Conservation (phyloP, 2,113 vertebrate species). For the Myotis lucifugus region DNA sequence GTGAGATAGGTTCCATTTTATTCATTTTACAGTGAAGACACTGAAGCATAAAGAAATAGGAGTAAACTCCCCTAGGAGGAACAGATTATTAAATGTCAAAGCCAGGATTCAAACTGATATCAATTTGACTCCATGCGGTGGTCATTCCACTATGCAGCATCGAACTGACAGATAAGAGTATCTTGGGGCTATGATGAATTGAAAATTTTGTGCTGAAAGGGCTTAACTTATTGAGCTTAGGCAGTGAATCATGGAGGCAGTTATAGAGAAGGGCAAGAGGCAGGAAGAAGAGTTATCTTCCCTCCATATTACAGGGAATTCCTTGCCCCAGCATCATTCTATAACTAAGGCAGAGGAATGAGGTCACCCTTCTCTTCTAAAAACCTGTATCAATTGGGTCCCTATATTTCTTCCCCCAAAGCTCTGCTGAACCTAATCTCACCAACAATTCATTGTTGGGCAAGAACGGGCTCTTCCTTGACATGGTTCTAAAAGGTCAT, state of each 20-base stretch:
- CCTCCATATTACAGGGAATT: background rate
- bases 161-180: background rate
- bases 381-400: background rate
- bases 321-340: background rate
- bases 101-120: background rate
- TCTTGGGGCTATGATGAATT: background rate
- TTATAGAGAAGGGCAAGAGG: background rate
- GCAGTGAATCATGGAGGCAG: background rate
- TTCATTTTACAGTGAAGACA: slow-evolving; percentile 9
- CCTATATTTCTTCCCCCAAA: background rate
- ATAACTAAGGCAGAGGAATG: background rate
- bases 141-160: background rate
- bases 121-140: background rate
- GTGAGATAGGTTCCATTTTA: background rate
- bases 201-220: background rate
- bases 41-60: background rate
- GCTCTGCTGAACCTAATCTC: background rate
- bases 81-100: slow-evolving; percentile 17
- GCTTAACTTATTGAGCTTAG: background rate
- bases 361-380: background rate
- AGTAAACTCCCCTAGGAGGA: background rate
- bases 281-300: background rate
- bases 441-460: background rate
- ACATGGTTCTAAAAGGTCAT: background rate
- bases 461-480: background rate